Base-by-base conservation (phyloP, 2,888 invertebrate genomes). In the Campaea margaritaria region DNA sequence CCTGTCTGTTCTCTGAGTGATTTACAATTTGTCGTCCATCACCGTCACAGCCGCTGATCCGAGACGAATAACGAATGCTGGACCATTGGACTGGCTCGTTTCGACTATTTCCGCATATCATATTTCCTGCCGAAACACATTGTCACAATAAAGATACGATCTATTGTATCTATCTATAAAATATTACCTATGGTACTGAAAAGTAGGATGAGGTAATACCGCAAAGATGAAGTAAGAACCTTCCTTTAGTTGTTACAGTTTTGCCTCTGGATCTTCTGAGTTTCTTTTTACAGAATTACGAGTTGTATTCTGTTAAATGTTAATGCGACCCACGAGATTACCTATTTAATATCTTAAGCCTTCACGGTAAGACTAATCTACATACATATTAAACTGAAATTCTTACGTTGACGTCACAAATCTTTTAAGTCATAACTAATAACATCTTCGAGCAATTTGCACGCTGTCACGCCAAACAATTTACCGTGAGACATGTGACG, bases 401-500 rank as follows among this genome's bases (percentile, higher is more conserved):
- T 71, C 64, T 65, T 28, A 54, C 46, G 69, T 68, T 76, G 76
- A 76, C 70, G 74, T 78, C 77, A 80, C 71, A 69, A 71, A 70
- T 77, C 69, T 76, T 80, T 82, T 81, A 75, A 77, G 78, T 73
- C 74, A 68, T 62, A 72, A 78, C 72, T 78, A 76, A 78, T 75
- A 79, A 78, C 78, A 79, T 82, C 75, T 76, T 75, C 68, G 75
- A 82, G 69, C 76, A 83, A 84, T 85, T 89, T 83, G 78, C 79
- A 82, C 74, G 81, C 83, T 84, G 87, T 85, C 86, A 83, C 79
- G 79, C 82, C 72, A 78, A 83, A 86, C 83, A 82, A 84, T 87
- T 84, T 78, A 77, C 73, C 80, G 69, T 82, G 85, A 82, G 84
- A 81, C 76, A 75, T 76, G 79, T 85, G 86, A 87, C 86, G 83